Evolutionary conservation across 2,797 vertebrate species (phyloP), one percentile per base, ranked within the genome.

Genomic region (Acridotheres tristis): DNA sequence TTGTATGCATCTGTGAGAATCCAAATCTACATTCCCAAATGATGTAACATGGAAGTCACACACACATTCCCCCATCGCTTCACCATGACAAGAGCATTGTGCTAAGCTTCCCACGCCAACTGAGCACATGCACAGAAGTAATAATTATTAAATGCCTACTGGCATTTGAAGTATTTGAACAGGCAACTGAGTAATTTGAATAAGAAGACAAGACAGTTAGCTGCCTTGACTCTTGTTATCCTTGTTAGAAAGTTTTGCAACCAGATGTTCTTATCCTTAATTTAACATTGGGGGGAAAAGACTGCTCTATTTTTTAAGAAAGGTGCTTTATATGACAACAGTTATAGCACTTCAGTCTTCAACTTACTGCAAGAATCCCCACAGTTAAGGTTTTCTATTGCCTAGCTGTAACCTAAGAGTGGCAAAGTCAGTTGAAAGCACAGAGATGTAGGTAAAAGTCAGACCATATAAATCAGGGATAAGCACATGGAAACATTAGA

Each of bases 401-500:
- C 19, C 68, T 83, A 26, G 16, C 32, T 85, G 27, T 20, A 85
- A 30, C 22, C 27, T 74, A 63, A 61, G 87, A 95, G 43, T 30
- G 26, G 27, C 50, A 43, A 91, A 89, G 66, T 80, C 82, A 91
- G 88, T 53, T 94, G 82, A 92, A 91, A 47, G 58, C 32, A 81
- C 18, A 38, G 58, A 26, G 73, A 84, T 58, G n/a, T 38, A 81
- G 54, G 61, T 72, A 72, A 7, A 82, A 88, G 34, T 50, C 62
- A 75, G 79, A 84, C 58, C 25, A 62, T 23, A 75, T 72, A 81
- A 81, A 85, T 90, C 82, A 66, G 5, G 27, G n/a, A 84, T 51
- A 88, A 84, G 47, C 43, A 53, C 45, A 85, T 22, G 85, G 82
- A 89, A 84, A 66, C 26, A 18, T n/a, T n/a, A 55, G 8, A 75